Evolutionary conservation across 2,113 vertebrate species (phyloP).

Genomic region (Lophius piscatorius): DNA sequence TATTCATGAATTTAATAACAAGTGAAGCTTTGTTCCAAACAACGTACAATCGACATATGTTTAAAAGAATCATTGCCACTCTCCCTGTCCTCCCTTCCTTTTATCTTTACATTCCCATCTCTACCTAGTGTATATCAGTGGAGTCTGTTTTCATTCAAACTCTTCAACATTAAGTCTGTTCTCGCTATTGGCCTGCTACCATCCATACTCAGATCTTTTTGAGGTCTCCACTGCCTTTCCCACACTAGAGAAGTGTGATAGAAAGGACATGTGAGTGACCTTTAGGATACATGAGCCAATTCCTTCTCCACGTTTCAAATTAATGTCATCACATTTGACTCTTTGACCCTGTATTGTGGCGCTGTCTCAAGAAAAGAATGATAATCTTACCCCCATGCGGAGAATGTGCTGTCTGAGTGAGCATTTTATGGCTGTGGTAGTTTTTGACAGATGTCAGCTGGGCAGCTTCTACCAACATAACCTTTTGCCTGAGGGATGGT

Average conservation of each 20-base stretch:
- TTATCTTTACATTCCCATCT: constrained; percentile 9
- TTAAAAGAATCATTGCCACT: constrained; percentile 12
- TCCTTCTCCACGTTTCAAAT: background rate
- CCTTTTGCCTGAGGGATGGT: constrained; percentile 60
- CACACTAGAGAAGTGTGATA: constrained; percentile 13
- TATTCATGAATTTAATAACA: constrained; percentile 25
- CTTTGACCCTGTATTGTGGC: constrained; percentile 5
- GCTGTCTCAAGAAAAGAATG: constrained; percentile 23
- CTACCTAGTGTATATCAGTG: constrained; percentile 17
- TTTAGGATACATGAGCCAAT: constrained; percentile 22
- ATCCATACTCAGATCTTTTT: constrained; percentile 4
- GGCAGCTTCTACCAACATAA: constrained; percentile 40
- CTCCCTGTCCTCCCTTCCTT: background rate
- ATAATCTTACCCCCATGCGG: constrained; percentile 20
- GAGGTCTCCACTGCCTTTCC: constrained; percentile 12
- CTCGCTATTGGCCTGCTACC: background rate
- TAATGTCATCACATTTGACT: constrained; percentile 19
- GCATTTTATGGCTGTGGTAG: constrained; percentile 48
- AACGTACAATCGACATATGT: background rate
- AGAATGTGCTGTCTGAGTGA: constrained; percentile 32
- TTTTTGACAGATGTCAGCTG: constrained; percentile 63
- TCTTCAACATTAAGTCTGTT: constrained; percentile 46
- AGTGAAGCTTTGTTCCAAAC: background rate
- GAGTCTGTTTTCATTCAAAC: constrained; percentile 36
- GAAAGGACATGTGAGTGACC: constrained; percentile 31